phyloP scores from a whole-genome alignment of 2,888 invertebrate genomes.

The Pantelozetes paolii region DNA sequence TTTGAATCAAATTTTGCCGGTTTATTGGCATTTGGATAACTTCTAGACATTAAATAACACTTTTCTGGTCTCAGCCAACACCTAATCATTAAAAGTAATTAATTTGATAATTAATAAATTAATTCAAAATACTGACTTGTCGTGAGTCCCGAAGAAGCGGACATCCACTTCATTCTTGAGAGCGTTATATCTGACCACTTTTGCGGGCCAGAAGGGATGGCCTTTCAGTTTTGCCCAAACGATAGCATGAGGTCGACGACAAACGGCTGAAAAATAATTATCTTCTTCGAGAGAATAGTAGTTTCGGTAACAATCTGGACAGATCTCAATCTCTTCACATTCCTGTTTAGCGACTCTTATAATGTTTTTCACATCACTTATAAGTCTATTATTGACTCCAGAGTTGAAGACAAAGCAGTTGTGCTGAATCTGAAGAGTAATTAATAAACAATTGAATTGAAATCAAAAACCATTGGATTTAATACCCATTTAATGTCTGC shows the following conservation, averaged over 20 bases:
- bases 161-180: slow-evolving; percentile 69
- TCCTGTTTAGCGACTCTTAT: slow-evolving; percentile 81
- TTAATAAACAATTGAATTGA: background rate
- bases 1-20: background rate
- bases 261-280: slow-evolving; percentile 86
- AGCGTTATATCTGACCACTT: slow-evolving; percentile 54
- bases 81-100: too few relatives aligned
- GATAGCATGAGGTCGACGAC: slow-evolving; percentile 57
- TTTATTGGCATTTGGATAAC: background rate
- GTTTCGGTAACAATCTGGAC: slow-evolving; percentile 82
- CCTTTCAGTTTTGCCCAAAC: slow-evolving; percentile 91
- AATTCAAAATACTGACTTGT: slow-evolving; percentile 62
- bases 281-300: slow-evolving; percentile 60
- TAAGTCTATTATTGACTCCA: slow-evolving; percentile 69
- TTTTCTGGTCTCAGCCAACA: background rate
- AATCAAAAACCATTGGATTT: background rate
- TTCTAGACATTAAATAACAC: background rate
- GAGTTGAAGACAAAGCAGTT: slow-evolving; percentile 87
- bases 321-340: slow-evolving; percentile 85
- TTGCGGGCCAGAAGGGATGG: slow-evolving; percentile 96
- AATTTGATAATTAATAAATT: too few relatives aligned
- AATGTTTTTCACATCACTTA: slow-evolving; percentile 69
- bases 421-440: slow-evolving; percentile 67
- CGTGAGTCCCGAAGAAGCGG: slow-evolving; percentile 92
- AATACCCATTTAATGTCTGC: slow-evolving; percentile 53